phyloP scores from a whole-genome alignment of 1,140 invertebrate genomes.

The Macrobrachium nipponense region DNA sequence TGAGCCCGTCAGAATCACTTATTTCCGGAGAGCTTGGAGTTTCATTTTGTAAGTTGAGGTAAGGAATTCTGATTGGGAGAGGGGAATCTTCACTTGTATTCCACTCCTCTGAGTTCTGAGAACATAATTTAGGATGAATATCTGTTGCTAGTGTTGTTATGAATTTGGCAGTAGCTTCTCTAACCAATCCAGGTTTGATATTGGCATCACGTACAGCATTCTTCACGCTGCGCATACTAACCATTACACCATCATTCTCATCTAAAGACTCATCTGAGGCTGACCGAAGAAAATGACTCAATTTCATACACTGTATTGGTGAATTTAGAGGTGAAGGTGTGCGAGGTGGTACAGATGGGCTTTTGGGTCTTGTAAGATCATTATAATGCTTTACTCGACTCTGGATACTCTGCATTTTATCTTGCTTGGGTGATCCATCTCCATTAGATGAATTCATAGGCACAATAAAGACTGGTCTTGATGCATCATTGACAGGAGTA shows the following conservation, averaged over 20 bases:
- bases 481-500: not conserved
- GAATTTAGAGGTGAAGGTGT: conserved; percentile 6
- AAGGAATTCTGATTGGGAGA: conserved; percentile 32
- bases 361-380: not conserved
- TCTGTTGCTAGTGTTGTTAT: conserved; percentile 29
- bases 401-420: conserved; percentile 30
- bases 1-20: not conserved
- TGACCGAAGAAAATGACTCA: not conserved
- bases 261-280: conserved; percentile 1
- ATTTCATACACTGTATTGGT: not conserved
- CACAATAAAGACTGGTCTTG: not conserved
- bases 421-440: not conserved
- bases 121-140: conserved; percentile 7
- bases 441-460: not conserved
- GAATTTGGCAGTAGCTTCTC: conserved; percentile 27
- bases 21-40: conserved; percentile 26
- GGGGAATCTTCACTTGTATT: conserved; percentile 22
- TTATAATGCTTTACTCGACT: conserved; percentile 35
- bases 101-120: conserved; percentile 37
- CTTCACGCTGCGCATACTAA: not conserved
- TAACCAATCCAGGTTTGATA: conserved; percentile 37
- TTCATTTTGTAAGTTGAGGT: conserved; percentile 38
- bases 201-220: not conserved
- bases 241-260: not conserved
- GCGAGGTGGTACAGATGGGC: not conserved